A percentile compares a stretch with the other conserved stretches of the same genome.
Conservation (phyloP, 2,888 invertebrate species). For the Pollenia angustigena region DNA sequence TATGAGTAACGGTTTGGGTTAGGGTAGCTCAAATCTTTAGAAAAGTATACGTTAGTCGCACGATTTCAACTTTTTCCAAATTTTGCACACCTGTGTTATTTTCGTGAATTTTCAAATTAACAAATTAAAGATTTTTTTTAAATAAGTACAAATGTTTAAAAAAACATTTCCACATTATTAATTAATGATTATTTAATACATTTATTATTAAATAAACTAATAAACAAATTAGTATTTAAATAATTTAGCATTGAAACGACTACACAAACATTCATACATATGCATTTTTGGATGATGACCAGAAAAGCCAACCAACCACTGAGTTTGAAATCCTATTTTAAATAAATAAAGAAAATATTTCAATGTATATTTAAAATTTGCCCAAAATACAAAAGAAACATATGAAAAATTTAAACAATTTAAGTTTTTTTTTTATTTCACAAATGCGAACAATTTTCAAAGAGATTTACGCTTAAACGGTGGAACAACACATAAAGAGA, state of each 20-base stretch:
- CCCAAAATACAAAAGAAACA: conserved; percentile 48
- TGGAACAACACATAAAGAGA: conserved; percentile 7
- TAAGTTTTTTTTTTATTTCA: conserved; percentile 54
- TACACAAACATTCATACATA: conserved; percentile 14
- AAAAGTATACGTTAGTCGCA: no score
- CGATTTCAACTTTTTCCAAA: no score
- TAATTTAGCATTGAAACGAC: conserved; percentile 7
- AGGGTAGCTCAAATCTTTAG: no score
- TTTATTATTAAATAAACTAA: conserved; percentile 75
- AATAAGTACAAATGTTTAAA: not conserved
- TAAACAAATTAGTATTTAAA: conserved; percentile 65
- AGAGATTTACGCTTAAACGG: conserved; percentile 63
- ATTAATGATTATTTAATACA: conserved; percentile 63
- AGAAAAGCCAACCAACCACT: conserved; percentile 71
- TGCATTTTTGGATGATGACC: conserved; percentile 48
- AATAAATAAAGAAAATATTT: conserved; percentile 76
- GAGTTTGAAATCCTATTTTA: conserved; percentile 76
- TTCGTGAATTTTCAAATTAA: no score
- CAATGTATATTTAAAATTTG: conserved; percentile 63
- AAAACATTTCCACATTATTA: conserved; percentile 43
- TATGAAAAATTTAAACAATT: conserved; percentile 40
- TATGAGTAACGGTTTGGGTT: no score
- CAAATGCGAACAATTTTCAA: conserved; percentile 64
- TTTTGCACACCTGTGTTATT: no score
- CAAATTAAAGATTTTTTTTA: no score